phyloP scores from a whole-genome alignment of 2,113 vertebrate genomes.

The Tympanuchus pallidicinctus region DNA sequence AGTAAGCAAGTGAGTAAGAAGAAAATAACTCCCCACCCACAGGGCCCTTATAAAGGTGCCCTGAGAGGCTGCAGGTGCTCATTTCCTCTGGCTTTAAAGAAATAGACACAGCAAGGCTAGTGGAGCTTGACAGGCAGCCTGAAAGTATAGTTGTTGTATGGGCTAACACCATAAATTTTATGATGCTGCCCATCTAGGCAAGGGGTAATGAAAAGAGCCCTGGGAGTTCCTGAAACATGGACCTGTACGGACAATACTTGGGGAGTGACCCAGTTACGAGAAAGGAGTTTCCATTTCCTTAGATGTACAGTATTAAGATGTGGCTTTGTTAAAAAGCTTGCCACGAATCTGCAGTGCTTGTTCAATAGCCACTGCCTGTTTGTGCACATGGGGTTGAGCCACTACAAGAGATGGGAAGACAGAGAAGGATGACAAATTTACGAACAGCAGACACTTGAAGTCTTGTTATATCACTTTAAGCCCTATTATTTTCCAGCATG shows the following conservation, averaged over 20 bases:
- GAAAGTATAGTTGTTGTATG: not conserved
- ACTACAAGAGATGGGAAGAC: not conserved
- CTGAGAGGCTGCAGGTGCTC: not conserved
- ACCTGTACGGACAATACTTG: not conserved
- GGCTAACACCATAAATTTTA: not conserved
- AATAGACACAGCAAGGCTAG: not conserved
- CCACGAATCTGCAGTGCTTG: accelerated
- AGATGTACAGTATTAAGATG: not conserved
- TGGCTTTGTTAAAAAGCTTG: not conserved
- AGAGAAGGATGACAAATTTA: not conserved
- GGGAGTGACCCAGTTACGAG: not conserved
- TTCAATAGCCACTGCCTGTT: not conserved
- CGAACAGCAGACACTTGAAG: not conserved
- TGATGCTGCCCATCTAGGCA: not conserved
- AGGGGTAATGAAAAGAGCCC: not conserved
- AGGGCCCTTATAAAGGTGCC: not conserved
- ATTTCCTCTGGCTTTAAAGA: not conserved
- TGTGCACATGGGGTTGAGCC: accelerated
- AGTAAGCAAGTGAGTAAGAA: not conserved
- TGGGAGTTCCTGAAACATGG: not conserved
- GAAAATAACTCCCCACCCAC: not conserved
- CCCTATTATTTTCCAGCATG: not conserved
- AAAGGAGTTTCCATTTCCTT: not conserved
- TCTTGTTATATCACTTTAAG: not conserved
- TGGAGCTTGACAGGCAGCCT: not conserved